A percentile compares a stretch with the other conserved stretches of the same genome.
These are phyloP conservation scores for Crocidura indochinensis DNA, from an alignment of 2,797 vertebrate genomes.

Conservation along the genomic window DNA sequence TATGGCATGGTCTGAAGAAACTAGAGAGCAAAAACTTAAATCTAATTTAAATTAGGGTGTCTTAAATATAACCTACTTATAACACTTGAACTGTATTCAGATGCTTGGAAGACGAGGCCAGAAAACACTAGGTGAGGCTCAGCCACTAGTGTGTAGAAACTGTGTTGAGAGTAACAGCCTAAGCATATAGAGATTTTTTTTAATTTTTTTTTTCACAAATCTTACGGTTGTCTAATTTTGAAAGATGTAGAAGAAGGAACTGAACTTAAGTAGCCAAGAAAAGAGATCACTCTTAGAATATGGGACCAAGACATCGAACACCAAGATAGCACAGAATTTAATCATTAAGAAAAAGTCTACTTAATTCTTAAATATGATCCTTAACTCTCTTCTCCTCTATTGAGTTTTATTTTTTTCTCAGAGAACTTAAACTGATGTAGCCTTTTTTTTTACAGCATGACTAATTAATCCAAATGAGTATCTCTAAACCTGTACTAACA, in stretches of 20 bases:
- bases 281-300: neutral
- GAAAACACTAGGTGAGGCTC: neutral
- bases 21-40: neutral
- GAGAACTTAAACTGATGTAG: neutral
- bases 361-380: neutral
- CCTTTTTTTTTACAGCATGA: constrained; percentile 12
- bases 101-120: neutral
- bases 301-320: neutral
- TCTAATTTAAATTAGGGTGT: constrained; percentile 9
- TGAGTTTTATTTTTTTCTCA: constrained; percentile 53
- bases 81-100: neutral
- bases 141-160: neutral
- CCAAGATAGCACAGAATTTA: constrained; percentile 32
- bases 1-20: neutral
- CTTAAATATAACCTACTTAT: neutral
- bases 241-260: neutral
- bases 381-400: neutral
- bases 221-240: too few relatives aligned
- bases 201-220: too few relatives aligned
- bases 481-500: constrained; percentile 35
- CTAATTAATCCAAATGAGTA: constrained; percentile 22
- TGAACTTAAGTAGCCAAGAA: neutral
- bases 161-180: neutral
- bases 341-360: neutral
- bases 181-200: neutral